Conservation (phyloP, 2,113 vertebrate species). For the Eolophus roseicapilla region DNA sequence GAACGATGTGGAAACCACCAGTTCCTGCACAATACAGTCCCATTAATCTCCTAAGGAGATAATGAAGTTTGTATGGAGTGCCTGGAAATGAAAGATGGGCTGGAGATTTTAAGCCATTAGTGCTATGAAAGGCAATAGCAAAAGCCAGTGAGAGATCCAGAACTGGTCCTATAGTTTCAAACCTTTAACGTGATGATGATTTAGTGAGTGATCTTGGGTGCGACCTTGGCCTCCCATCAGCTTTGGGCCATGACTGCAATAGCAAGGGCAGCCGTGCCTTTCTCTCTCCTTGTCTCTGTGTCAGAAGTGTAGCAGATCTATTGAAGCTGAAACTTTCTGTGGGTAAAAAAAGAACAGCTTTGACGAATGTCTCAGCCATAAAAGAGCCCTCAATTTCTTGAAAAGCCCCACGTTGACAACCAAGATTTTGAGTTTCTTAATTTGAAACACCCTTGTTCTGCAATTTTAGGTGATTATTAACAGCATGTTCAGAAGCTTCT, state of each 20-base stretch:
- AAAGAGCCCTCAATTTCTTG: not conserved
- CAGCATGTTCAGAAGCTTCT: slow-evolving; percentile 2
- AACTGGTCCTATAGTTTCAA: not conserved
- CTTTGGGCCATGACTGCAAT: not conserved
- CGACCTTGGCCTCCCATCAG: not conserved
- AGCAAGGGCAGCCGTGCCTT: not conserved
- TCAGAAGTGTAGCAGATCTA: not conserved
- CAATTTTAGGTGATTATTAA: slow-evolving; percentile 28
- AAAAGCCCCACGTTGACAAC: not conserved
- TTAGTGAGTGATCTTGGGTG: not conserved
- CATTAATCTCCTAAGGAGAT: not conserved
- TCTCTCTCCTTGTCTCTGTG: not conserved
- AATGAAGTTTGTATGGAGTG: not conserved
- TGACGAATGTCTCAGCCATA: not conserved
- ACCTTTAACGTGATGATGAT: not conserved
- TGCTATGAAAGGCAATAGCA: not conserved
- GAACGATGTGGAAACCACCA: not conserved
- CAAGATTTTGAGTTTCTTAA: not conserved
- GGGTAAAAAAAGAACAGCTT: not conserved
- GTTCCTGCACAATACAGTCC: not conserved
- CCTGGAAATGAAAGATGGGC: not conserved
- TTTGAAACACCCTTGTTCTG: slow-evolving; percentile 7
- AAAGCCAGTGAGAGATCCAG: not conserved
- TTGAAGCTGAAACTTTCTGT: not conserved
- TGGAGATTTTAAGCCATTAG: not conserved